These are phyloP conservation scores for Polypterus senegalus DNA, from an alignment of 2,113 vertebrate genomes.

Conservation along the genomic window DNA sequence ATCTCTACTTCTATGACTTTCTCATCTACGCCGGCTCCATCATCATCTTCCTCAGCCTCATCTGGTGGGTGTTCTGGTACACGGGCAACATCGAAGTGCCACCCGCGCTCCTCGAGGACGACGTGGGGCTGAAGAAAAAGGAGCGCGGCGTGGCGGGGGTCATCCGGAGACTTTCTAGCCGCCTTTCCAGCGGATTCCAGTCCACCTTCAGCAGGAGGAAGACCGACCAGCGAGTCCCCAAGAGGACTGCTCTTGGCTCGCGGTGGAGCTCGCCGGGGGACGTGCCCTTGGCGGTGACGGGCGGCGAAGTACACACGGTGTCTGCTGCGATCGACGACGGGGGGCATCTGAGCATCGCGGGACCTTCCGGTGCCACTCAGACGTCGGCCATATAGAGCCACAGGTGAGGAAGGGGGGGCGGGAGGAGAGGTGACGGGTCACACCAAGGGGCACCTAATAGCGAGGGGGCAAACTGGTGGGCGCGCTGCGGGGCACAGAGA, in stretches of 20 bases:
- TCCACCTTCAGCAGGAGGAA: constrained; percentile 30
- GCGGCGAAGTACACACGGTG: constrained; percentile 18
- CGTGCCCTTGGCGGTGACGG: constrained; percentile 18
- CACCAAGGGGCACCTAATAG: background rate
- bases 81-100: constrained; percentile 76
- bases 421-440: background rate
- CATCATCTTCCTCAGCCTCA: constrained; percentile 74
- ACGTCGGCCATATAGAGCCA: constrained; percentile 24
- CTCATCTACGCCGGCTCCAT: constrained; percentile 71
- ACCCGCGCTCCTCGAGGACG: constrained; percentile 47
- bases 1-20: constrained; percentile 60
- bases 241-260: background rate
- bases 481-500: constrained; percentile 1
- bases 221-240: background rate
- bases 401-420: rapidly evolving
- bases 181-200: constrained; percentile 35
- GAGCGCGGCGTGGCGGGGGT: constrained; percentile 21
- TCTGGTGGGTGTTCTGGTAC: constrained; percentile 95
- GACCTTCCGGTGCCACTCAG: constrained; percentile 21
- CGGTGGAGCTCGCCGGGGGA: constrained; percentile 13
- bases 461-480: constrained; percentile 12
- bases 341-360: background rate
- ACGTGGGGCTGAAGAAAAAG: constrained; percentile 38
- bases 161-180: constrained; percentile 31
- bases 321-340: constrained; percentile 18